These are phyloP conservation scores for Edolisoma coerulescens DNA, from an alignment of 2,113 vertebrate genomes.

Conservation along the genomic window DNA sequence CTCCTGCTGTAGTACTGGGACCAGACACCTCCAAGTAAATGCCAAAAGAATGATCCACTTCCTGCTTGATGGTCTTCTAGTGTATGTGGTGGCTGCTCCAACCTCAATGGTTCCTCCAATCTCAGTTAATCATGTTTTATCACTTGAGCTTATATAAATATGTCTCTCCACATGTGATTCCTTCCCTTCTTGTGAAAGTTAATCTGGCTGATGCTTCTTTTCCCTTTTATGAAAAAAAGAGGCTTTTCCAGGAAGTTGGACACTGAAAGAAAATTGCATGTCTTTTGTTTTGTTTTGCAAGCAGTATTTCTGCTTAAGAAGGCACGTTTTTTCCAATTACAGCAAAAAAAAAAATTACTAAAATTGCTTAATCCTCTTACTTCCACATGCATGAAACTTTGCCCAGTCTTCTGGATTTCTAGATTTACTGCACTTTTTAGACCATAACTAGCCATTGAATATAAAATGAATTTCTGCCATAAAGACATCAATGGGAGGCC, in stretches of 20 bases:
- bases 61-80: neutral
- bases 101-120: neutral
- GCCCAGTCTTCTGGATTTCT: neutral
- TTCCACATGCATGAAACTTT: neutral
- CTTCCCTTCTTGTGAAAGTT: neutral
- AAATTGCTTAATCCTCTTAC: conserved; percentile 2
- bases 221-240: neutral
- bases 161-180: neutral
- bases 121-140: neutral
- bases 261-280: neutral
- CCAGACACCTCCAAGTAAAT: neutral
- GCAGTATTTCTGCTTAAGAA: neutral
- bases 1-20: neutral
- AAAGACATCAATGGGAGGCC: neutral
- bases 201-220: neutral
- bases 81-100: neutral
- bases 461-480: neutral
- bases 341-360: neutral
- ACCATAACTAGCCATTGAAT: neutral
- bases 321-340: neutral
- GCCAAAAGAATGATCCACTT: neutral
- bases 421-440: neutral
- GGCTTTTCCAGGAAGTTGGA: neutral
- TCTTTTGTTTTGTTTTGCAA: neutral
- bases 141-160: neutral